Base-by-base conservation (phyloP, 2,888 invertebrate species). In the Acrocyrtus sp. region DNA sequence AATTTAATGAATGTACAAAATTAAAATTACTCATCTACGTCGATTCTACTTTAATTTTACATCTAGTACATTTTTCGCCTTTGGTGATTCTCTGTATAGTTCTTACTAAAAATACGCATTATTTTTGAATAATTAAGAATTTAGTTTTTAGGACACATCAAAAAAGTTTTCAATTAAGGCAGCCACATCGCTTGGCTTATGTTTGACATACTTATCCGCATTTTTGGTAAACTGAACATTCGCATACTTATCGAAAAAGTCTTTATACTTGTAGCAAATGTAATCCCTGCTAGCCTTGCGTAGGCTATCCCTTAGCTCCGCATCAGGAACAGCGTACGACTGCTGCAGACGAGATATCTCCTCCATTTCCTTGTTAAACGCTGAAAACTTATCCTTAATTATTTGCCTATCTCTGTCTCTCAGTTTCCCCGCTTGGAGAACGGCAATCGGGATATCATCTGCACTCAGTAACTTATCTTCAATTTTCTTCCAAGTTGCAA, bases 321-420 rank as follows among this genome's bases (percentile, higher is more conserved):
- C 88, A 86, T 98, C 97, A 0, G 98, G 97, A 82, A 98, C 94
- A 58, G 95, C 93, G 86, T 96, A 97, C 39, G 91, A 90, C 74
- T 94, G 90, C 86, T 98, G 97, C 29, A 90, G 89, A 80, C 92
- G 90, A 1, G 90, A 89, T 15, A 92, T 89, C 82, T 97, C 96
- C 83, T 98, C 97, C 84, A 98, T 91, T 85, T 98, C 98, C 83
- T 95, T 95, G 85, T 98, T 97, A 85, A 98, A 98, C 57, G 92
- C 91, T 74, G 94, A 89, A 85, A 95, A 95, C 82, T 92, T 91
- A 83, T 96, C 96, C 85, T 96, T 96, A 48, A 96, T 88, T 60
- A 90, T 88, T 82, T 92, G 92, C 48, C 93, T 87, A 83, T 96
- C 95, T 84, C 91, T 94, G 83, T 96, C 96, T 77, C 93, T 89